Evolutionary conservation across 2,113 vertebrate species (phyloP).

Genomic region (Ancistrus triradiatus): DNA sequence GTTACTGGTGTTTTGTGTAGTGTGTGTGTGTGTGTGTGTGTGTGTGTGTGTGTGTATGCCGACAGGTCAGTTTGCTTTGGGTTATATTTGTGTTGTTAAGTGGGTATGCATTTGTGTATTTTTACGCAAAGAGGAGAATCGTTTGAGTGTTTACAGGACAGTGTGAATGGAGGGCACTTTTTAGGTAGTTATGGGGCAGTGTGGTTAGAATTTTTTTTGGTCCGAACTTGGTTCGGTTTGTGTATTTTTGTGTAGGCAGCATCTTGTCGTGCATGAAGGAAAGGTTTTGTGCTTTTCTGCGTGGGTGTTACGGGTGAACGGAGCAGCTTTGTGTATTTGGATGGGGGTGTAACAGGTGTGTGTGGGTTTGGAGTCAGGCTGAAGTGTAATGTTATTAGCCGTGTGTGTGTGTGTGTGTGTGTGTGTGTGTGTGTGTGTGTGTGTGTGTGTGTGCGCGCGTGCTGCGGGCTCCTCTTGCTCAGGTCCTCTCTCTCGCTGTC

Average conservation of each 20-base stretch:
- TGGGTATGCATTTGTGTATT: no score
- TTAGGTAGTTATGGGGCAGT: no score
- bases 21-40: no score
- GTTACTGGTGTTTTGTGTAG: no score
- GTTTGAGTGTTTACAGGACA: no score
- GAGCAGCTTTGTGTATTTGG: background rate
- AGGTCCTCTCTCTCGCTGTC: constrained; percentile 28
- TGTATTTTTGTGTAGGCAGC: background rate
- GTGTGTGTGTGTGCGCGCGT: constrained; percentile 1
- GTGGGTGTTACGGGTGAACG: background rate
- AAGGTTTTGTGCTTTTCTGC: background rate
- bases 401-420: background rate
- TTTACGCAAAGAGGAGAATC: no score
- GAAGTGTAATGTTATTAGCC: background rate
- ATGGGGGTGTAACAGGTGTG: background rate
- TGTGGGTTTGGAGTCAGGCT: background rate
- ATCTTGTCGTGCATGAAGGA: background rate
- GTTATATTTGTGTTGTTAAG: no score
- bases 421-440: background rate
- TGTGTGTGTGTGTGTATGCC: no score
- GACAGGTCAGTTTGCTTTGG: no score
- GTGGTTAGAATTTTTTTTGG: no score
- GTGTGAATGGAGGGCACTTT: no score
- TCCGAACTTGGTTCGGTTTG: no score
- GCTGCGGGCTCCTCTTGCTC: constrained; percentile 29